Evolutionary conservation across 2,797 vertebrate species (phyloP).

Genomic region (Borostomias antarcticus): DNA sequence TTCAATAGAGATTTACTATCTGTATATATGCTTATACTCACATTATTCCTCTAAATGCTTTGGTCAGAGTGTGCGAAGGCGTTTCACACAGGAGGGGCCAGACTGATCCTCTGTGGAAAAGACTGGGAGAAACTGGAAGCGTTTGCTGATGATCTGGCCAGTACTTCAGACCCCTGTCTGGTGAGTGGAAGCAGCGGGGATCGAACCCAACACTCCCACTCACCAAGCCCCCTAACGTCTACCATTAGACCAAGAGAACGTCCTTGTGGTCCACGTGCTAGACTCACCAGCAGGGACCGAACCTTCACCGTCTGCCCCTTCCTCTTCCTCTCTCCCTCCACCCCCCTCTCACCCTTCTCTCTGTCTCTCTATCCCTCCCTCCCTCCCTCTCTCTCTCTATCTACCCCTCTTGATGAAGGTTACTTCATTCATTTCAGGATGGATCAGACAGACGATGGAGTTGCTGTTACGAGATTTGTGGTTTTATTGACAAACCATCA

Average conservation of each 20-base stretch:
- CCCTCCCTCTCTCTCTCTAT: neutral
- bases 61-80: constrained; percentile 84
- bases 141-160: constrained; percentile 80
- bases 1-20: too few species aligned
- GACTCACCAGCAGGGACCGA: neutral
- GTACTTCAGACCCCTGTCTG: constrained; percentile 81
- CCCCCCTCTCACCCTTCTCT: neutral
- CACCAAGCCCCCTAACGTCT: too few species aligned
- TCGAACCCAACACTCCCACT: neutral
- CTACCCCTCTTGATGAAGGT: too few species aligned
- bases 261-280: neutral
- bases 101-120: constrained; percentile 90
- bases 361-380: too few species aligned
- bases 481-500: too few species aligned
- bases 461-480: too few species aligned
- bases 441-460: too few species aligned
- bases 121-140: constrained; percentile 88
- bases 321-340: neutral
- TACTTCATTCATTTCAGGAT: too few species aligned
- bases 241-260: too few species aligned
- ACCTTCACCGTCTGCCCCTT: too few species aligned
- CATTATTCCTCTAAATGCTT: neutral
- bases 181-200: constrained; percentile 64
- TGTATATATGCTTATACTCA: neutral
- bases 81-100: constrained; percentile 88